These are phyloP conservation scores for Oreochromis tanganicae DNA, from an alignment of 2,113 vertebrate genomes.

Conservation along the genomic window DNA sequence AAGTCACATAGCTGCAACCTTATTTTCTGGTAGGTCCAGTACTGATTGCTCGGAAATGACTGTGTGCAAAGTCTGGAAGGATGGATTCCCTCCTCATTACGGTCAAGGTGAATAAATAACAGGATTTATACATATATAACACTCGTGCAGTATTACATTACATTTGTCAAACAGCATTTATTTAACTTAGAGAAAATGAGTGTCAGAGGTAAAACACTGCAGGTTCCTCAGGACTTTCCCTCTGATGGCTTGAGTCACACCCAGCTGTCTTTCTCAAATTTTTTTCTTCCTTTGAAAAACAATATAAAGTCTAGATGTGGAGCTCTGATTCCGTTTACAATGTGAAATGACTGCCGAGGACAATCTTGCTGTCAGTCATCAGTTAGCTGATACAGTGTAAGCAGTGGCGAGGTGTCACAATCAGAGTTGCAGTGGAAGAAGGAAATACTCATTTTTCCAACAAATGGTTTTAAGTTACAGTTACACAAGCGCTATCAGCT, in stretches of 20 bases:
- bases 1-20: background rate
- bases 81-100: background rate
- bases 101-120: background rate
- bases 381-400: background rate
- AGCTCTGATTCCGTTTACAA: background rate
- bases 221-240: background rate
- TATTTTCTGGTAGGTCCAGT: background rate
- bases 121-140: background rate
- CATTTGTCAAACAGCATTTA: background rate
- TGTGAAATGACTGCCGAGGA: background rate
- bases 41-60: background rate
- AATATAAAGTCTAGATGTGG: background rate
- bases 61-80: background rate
- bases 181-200: background rate
- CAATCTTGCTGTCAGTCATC: background rate
- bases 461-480: background rate
- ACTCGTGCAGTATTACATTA: background rate
- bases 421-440: background rate
- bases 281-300: slow-evolving; percentile 25
- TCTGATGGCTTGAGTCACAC: background rate
- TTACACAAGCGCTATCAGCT: background rate
- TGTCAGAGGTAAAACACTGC: background rate
- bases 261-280: slow-evolving; percentile 26
- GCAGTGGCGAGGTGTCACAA: background rate
- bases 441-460: background rate